Evolutionary conservation across 2,888 invertebrate species (phyloP), one percentile per base, ranked within the genome.

Genomic region (Meiosimyza decipiens): DNA sequence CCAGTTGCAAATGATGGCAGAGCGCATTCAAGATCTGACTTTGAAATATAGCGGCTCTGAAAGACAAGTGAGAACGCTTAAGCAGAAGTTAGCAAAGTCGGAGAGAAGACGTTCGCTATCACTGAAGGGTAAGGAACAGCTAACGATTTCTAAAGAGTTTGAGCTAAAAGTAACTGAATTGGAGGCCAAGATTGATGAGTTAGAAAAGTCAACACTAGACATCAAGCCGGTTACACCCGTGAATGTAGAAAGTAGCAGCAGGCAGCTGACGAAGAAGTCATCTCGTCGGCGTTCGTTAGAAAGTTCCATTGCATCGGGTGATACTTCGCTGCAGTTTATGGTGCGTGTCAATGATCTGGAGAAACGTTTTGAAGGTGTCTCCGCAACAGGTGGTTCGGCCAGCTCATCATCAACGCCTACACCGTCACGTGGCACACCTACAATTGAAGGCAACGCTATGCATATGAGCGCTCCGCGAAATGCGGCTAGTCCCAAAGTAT

Each of bases 141-240:
- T 94, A 78, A 92, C 93, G 11, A 90, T 95, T 62, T 92, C 93
- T 15, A 94, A 94, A 84, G 95, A 95, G 85, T 90, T 96, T 18
- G 96, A 96, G 85, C 93, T 94, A 76, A 95, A 95, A 84, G 89
- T 95, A 62, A 90, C 90, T n/a, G 93, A 94, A 83, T 86, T 95
- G 73, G 95, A 95, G 87, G 91, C 90, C 66, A 94, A 94, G 87
- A 92, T 95, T 64, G 89, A 91, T 71, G 89, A 91, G 76, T 85
- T 94, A 69, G 93, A 94, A 82, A 88, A 80, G 71, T 75, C 76
- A 2, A 71, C 73, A 9, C 69, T 71, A 9, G 83, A 83, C 15
- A 28, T 66, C 22, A 57, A 51, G 52, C 73, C 28, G 70, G 63
- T 22, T 66, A 65, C 18, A 60, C 69, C 13, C 72, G 71, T 15